Evolutionary conservation across 2,888 invertebrate species (phyloP).

Genomic region (Teleogryllus oceanicus): DNA sequence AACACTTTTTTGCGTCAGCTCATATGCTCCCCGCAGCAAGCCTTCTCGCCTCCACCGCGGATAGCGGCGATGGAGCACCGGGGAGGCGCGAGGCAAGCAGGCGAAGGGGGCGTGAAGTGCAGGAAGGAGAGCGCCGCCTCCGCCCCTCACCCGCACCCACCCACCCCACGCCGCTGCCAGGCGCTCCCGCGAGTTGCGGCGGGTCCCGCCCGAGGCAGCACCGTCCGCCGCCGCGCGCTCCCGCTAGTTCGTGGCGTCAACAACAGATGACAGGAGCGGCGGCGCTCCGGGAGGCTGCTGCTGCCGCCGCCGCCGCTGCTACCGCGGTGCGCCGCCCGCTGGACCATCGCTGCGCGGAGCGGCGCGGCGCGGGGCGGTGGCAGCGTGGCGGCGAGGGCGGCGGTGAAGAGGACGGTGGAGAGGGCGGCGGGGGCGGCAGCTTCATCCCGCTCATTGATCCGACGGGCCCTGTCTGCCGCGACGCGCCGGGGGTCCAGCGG

Average conservation of each 20-base stretch:
- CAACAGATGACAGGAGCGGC: conserved; percentile 10
- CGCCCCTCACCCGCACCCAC: background rate
- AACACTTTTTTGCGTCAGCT: no score
- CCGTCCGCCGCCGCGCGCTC: background rate
- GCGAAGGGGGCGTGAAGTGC: no score
- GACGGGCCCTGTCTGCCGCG: background rate
- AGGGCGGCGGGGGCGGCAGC: background rate
- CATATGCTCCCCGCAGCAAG: no score
- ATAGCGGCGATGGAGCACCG: no score
- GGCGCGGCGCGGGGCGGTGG: no score
- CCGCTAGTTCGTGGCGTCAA: background rate
- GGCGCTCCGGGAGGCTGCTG: background rate
- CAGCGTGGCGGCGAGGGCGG: background rate
- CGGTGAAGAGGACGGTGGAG: background rate
- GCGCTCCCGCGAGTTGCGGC: background rate
- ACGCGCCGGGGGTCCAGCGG: background rate
- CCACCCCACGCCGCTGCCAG: background rate
- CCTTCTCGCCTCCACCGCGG: no score
- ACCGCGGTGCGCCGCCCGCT: background rate
- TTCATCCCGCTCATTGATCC: conserved; percentile 6
- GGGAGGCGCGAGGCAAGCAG: no score
- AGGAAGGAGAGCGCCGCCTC: background rate
- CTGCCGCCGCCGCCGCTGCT: background rate
- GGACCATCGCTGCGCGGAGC: background rate
- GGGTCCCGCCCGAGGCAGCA: background rate